phyloP scores from a whole-genome alignment of 2,888 invertebrate species.

The Alloplasta piceator region DNA sequence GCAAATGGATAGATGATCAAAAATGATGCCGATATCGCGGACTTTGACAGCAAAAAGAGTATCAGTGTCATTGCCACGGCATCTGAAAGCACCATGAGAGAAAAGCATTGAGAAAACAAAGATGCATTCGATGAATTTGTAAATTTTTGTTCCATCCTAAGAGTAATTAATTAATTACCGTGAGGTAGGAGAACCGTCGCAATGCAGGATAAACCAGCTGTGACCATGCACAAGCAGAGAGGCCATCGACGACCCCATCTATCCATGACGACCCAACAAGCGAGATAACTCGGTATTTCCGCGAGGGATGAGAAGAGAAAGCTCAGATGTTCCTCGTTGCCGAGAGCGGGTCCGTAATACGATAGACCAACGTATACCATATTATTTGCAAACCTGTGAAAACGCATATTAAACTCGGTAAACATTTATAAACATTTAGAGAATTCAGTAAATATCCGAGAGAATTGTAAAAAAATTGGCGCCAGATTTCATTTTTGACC shows the following conservation, averaged over 20 bases:
- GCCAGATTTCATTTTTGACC: too few relatives aligned
- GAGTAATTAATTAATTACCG: too few relatives aligned
- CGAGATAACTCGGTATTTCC: slow-evolving; percentile 94
- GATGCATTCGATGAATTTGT: too few relatives aligned
- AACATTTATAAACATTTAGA: too few relatives aligned
- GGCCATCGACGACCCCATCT: slow-evolving; percentile 95
- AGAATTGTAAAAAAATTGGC: too few relatives aligned
- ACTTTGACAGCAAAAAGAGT: slow-evolving; percentile 92
- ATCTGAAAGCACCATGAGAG: slow-evolving; percentile 84
- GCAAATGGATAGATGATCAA: slow-evolving; percentile 96
- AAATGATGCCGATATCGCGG: slow-evolving; percentile 95
- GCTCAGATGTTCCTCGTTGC: slow-evolving; percentile 94
- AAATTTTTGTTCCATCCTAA: background rate
- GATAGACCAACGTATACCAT: slow-evolving; percentile 96
- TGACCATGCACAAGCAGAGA: slow-evolving; percentile 89
- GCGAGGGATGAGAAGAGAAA: slow-evolving; percentile 94
- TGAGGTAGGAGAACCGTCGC: slow-evolving; percentile 92
- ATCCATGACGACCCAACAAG: slow-evolving; percentile 95
- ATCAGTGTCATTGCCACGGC: slow-evolving; percentile 89
- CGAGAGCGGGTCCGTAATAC: slow-evolving; percentile 95
- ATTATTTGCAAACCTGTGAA: slow-evolving; percentile 91
- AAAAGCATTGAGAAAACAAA: background rate
- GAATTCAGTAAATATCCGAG: too few relatives aligned
- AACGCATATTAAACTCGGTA: background rate
- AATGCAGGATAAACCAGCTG: slow-evolving; percentile 92